A percentile compares a stretch with the other conserved stretches of the same genome.
phyloP scores from a whole-genome alignment of 2,797 vertebrate species.

The Brotula barbata region DNA sequence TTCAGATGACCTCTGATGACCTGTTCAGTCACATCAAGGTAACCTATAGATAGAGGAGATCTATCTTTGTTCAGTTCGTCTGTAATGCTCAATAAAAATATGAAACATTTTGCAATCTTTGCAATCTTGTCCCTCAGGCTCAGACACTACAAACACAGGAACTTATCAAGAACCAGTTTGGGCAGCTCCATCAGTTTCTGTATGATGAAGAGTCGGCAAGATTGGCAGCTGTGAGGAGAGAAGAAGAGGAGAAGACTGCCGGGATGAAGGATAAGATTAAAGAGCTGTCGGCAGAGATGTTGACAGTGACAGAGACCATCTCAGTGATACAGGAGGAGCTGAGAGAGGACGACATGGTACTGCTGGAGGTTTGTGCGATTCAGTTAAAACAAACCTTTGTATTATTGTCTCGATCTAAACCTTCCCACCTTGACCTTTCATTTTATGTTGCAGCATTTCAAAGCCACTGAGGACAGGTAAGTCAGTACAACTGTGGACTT shows the following conservation, averaged over 20 bases:
- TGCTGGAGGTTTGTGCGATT: constrained; percentile 65
- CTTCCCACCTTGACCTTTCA: neutral
- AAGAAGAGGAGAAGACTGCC: constrained; percentile 67
- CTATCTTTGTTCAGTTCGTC: neutral
- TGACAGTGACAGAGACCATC: constrained; percentile 62
- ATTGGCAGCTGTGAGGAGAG: constrained; percentile 67
- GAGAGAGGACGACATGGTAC: constrained; percentile 60
- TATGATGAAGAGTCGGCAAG: constrained; percentile 65
- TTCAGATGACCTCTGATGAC: constrained; percentile 49
- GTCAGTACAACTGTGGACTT: constrained; percentile 4
- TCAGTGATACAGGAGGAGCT: constrained; percentile 60
- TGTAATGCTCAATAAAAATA: too few species aligned
- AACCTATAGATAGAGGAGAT: constrained; percentile 12
- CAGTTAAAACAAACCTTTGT: neutral
- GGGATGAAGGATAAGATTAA: constrained; percentile 60
- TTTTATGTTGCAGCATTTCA: constrained; percentile 72
- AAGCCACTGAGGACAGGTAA: constrained; percentile 70
- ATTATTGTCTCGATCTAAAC: neutral
- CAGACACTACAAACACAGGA: constrained; percentile 60
- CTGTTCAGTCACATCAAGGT: constrained; percentile 71
- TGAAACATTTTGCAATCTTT: neutral
- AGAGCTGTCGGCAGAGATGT: constrained; percentile 53
- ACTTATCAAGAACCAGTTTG: constrained; percentile 72
- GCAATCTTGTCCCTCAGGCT: constrained; percentile 41
- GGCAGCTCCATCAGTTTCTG: constrained; percentile 72